Conservation (phyloP, 2,113 vertebrate genomes). For the Saguinus midas region DNA sequence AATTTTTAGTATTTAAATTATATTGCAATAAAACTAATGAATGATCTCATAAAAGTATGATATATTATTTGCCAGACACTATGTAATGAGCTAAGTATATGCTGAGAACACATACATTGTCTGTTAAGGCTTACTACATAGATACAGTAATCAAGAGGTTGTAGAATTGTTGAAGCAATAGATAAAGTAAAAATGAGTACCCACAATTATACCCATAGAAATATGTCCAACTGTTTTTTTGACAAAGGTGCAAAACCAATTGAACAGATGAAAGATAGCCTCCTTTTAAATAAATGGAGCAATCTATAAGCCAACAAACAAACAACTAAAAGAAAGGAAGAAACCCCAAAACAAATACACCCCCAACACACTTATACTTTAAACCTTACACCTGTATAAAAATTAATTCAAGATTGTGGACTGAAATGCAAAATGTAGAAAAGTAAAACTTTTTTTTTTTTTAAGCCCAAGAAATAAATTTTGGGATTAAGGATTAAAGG, state of each 20-base stretch:
- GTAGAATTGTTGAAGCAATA: not conserved
- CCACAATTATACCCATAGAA: not conserved
- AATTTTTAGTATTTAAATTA: not conserved
- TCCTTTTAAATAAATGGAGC: not conserved
- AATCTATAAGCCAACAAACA: not conserved
- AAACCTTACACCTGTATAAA: not conserved
- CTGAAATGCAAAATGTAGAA: not conserved
- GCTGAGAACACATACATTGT: not conserved
- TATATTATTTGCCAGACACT: not conserved
- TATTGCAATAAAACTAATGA: not conserved
- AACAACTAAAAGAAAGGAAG: too few relatives aligned
- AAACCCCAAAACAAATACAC: not conserved
- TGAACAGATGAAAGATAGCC: not conserved
- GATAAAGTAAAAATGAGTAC: not conserved
- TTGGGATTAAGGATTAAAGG: not conserved
- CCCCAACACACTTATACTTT: not conserved
- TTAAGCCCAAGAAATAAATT: not conserved
- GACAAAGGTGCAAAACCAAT: not conserved
- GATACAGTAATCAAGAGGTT: not conserved
- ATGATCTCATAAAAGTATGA: not conserved
- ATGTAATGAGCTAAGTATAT: not conserved
- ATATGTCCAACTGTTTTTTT: not conserved
- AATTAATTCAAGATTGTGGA: not conserved
- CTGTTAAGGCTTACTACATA: not conserved
- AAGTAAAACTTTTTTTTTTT: not conserved